phyloP scores from a whole-genome alignment of 2,888 invertebrate genomes.

The Bellardia bayeri region DNA sequence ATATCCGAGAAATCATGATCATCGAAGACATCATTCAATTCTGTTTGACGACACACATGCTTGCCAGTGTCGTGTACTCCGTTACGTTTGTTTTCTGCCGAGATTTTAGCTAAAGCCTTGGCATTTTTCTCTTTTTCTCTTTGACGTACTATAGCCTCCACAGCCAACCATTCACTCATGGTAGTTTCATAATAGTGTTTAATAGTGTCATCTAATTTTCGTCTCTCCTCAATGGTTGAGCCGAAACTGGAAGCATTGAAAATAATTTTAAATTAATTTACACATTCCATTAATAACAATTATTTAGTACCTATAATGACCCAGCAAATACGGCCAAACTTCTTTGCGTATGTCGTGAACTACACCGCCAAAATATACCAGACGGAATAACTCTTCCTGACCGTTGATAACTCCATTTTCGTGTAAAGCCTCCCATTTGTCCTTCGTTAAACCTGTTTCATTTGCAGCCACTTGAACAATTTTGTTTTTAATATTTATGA shows the following conservation, averaged over 20 bases:
- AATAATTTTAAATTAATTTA: neutral
- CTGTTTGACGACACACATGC: slow-evolving; percentile 78
- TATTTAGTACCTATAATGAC: slow-evolving; percentile 88
- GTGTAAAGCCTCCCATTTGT: slow-evolving; percentile 90
- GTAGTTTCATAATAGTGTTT: slow-evolving; percentile 93
- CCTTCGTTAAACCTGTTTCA: slow-evolving; percentile 89
- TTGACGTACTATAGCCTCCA: slow-evolving; percentile 95
- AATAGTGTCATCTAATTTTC: slow-evolving; percentile 87
- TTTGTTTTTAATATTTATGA: neutral
- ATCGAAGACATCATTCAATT: slow-evolving; percentile 85
- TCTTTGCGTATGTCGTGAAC: slow-evolving; percentile 90
- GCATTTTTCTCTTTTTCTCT: slow-evolving; percentile 93
- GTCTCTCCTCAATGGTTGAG: slow-evolving; percentile 88
- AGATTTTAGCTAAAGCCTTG: slow-evolving; percentile 90
- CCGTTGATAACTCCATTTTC: slow-evolving; percentile 87
- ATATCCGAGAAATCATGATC: slow-evolving; percentile 85
- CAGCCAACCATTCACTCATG: slow-evolving; percentile 97
- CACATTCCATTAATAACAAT: neutral
- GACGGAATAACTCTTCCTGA: slow-evolving; percentile 90
- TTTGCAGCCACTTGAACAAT: slow-evolving; percentile 86
- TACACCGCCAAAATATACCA: slow-evolving; percentile 95
- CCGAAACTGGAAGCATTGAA: slow-evolving; percentile 86
- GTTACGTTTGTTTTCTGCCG: slow-evolving; percentile 83
- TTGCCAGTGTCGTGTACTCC: slow-evolving; percentile 30
- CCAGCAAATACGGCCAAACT: slow-evolving; percentile 95